These are phyloP conservation scores for Diachrysia chrysitis DNA, from an alignment of 2,888 invertebrate species.

Conservation along the genomic window DNA sequence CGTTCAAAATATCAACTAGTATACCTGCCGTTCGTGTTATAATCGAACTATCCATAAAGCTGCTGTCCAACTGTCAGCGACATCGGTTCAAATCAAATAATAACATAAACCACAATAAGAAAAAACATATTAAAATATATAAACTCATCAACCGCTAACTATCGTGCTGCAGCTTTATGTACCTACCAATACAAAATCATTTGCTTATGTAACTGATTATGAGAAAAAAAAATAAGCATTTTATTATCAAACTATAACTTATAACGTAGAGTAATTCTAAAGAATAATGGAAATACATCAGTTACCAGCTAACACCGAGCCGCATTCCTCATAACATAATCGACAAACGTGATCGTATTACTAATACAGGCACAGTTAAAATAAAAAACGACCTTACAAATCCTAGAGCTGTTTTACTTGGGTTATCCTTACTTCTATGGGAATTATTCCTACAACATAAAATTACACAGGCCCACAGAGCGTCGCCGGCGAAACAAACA, in stretches of 20 bases:
- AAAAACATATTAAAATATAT: constrained; percentile 29
- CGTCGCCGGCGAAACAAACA: constrained; percentile 56
- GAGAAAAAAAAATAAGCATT: constrained; percentile 54
- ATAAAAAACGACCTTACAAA: constrained; percentile 71
- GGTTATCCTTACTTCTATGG: constrained; percentile 81
- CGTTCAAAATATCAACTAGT: neutral
- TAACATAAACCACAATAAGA: constrained; percentile 31
- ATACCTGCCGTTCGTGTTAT: constrained; percentile 21
- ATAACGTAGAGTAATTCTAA: constrained; percentile 55
- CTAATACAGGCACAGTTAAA: constrained; percentile 66
- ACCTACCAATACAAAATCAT: constrained; percentile 33
- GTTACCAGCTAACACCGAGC: constrained; percentile 59
- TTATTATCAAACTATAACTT: constrained; percentile 56
- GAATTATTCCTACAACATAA: constrained; percentile 86
- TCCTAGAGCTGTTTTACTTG: constrained; percentile 77
- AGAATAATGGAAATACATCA: constrained; percentile 58
- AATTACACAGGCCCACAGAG: constrained; percentile 74
- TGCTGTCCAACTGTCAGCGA: constrained; percentile 41
- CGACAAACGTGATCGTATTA: constrained; percentile 52
- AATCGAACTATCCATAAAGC: constrained; percentile 38
- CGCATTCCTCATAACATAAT: constrained; percentile 49
- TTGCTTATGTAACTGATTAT: constrained; percentile 47
- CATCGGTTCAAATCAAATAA: constrained; percentile 27
- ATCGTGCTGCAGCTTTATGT: constrained; percentile 45
- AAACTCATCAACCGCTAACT: constrained; percentile 34